Conservation (phyloP, 2,113 vertebrate genomes). For the Phalacrocorax carbo region DNA sequence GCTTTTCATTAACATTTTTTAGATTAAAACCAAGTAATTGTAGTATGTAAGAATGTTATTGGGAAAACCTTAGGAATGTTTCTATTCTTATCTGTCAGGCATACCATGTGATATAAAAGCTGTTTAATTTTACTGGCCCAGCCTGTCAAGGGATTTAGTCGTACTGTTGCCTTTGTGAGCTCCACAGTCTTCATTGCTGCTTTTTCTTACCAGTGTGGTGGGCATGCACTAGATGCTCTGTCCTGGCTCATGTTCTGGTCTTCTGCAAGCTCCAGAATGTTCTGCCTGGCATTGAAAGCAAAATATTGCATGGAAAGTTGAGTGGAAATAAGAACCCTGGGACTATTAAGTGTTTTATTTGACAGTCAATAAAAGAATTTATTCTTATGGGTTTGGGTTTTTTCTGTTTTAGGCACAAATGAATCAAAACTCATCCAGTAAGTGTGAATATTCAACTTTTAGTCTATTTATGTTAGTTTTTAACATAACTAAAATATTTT, state of each 20-base stretch:
- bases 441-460: slow-evolving; percentile 72
- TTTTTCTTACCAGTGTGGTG: not conserved
- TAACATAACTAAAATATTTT: not conserved
- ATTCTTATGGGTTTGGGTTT: slow-evolving; percentile 6
- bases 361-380: not conserved
- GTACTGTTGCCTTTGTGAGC: not conserved
- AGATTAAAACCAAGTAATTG: not conserved
- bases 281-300: not conserved
- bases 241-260: not conserved
- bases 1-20: slow-evolving; percentile 45
- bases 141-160: not conserved
- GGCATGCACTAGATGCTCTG: not conserved
- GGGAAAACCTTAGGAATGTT: not conserved
- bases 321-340: not conserved
- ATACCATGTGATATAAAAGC: not conserved
- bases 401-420: slow-evolving; percentile 82
- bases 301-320: not conserved
- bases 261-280: not conserved
- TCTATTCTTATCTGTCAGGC: not conserved
- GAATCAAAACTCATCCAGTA: slow-evolving; percentile 89
- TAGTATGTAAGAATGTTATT: not conserved
- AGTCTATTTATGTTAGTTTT: slow-evolving; percentile 6
- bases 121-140: not conserved
- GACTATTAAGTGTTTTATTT: not conserved
- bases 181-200: not conserved